Conservation (phyloP, 2,113 vertebrate species). For the Tyto alba region DNA sequence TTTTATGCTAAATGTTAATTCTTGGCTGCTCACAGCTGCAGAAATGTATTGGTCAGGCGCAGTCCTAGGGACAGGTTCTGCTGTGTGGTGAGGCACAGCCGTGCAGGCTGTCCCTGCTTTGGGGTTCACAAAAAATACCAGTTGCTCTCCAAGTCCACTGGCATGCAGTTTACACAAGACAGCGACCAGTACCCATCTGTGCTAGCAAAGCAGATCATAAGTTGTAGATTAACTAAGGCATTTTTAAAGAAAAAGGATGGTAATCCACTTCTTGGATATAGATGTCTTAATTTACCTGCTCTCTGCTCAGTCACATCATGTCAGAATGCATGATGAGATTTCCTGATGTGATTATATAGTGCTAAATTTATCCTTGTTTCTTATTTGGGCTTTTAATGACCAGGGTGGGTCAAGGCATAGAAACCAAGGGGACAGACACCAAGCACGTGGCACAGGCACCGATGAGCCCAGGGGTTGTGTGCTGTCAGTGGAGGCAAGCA, state of each 20-base stretch:
- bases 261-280: neutral
- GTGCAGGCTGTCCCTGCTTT: neutral
- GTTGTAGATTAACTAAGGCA: neutral
- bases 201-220: neutral
- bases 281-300: neutral
- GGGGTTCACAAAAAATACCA: neutral
- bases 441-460: accelerated
- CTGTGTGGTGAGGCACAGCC: neutral
- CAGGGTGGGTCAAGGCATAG: neutral
- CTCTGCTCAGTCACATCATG: neutral
- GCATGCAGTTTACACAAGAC: neutral
- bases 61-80: neutral
- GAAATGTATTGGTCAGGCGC: neutral
- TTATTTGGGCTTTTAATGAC: neutral
- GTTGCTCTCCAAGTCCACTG: neutral
- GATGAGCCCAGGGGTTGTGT: accelerated
- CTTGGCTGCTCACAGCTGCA: constrained; percentile 19
- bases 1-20: neutral
- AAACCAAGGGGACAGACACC: neutral
- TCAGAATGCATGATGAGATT: neutral
- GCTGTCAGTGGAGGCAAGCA: neutral
- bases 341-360: accelerated
- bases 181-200: accelerated
- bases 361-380: neutral
- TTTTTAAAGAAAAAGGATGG: neutral